Percentiles rank a stretch among this genome's conserved stretches.
Conservation (phyloP, 2,888 invertebrate genomes). For the Pristionchus mayeri region DNA sequence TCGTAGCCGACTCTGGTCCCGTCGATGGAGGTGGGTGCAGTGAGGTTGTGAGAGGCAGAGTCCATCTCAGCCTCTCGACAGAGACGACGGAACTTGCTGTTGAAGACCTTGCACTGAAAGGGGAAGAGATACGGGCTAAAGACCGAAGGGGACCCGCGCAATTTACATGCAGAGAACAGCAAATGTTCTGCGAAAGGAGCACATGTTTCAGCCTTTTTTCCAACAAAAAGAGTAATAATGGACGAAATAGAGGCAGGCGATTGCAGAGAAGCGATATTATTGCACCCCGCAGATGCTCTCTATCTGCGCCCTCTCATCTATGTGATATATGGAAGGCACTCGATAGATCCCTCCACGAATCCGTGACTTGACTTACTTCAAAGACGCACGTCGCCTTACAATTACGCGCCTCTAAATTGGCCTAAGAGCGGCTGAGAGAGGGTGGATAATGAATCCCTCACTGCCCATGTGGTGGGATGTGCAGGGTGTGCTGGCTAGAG, state of each 20-base stretch:
- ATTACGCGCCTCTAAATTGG: neutral
- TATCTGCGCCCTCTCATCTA: neutral
- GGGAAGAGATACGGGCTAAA: neutral
- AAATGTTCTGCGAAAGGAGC: neutral
- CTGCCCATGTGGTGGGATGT: neutral
- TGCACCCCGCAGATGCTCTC: slow-evolving; percentile 2
- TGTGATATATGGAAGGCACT: slow-evolving; percentile 16
- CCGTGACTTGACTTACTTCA: neutral
- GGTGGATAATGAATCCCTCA: slow-evolving; percentile 27
- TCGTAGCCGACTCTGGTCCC: slow-evolving; percentile 28
- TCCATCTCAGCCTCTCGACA: slow-evolving; percentile 33
- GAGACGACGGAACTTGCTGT: slow-evolving; percentile 19
- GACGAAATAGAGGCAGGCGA: neutral
- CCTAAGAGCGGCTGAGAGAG: neutral
- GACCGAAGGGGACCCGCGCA: neutral
- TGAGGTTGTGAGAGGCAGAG: neutral
- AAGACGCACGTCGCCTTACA: neutral
- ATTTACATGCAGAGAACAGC: too few species aligned
- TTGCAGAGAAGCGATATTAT: neutral
- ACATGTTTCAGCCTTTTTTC: neutral
- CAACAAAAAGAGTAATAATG: neutral
- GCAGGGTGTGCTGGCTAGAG: slow-evolving; percentile 7
- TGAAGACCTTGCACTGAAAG: slow-evolving; percentile 23
- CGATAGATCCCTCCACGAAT: neutral
- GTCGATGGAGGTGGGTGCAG: neutral